These are phyloP conservation scores for Ptiloglossa arizonensis DNA, from an alignment of 1,140 invertebrate species.

Conservation along the genomic window DNA sequence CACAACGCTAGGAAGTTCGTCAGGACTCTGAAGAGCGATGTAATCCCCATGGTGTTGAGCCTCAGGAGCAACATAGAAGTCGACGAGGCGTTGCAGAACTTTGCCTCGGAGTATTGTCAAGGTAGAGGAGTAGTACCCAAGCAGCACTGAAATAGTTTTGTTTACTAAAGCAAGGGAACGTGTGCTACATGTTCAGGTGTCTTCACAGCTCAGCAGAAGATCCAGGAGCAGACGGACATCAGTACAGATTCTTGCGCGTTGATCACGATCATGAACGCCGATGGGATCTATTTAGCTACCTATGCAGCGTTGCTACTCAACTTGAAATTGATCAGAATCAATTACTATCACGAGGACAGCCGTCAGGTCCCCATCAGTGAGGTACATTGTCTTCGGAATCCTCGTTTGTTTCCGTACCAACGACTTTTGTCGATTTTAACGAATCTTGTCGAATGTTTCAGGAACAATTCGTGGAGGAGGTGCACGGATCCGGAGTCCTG, in stretches of 20 bases:
- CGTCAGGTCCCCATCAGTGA: conserved; percentile 83
- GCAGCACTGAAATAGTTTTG: background rate
- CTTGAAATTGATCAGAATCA: conserved; percentile 88
- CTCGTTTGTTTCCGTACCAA: too few species aligned
- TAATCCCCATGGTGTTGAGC: conserved; percentile 88
- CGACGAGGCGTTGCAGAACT: conserved; percentile 94
- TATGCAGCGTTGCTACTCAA: conserved; percentile 92
- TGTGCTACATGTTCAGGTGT: conserved; percentile 69
- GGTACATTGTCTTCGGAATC: conserved; percentile 78
- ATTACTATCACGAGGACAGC: conserved; percentile 88
- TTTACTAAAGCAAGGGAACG: background rate
- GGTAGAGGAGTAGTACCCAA: conserved; percentile 78
- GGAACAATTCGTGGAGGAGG: conserved; percentile 94
- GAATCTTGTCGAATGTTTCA: conserved; percentile 72
- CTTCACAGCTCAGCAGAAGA: conserved; percentile 77
- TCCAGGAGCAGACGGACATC: conserved; percentile 71
- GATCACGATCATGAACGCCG: conserved; percentile 94
- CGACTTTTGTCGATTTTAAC: background rate
- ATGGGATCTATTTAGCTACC: conserved; percentile 95
- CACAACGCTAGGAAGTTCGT: conserved; percentile 91
- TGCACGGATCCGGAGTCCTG: conserved; percentile 94
- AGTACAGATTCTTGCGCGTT: conserved; percentile 72
- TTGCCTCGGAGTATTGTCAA: conserved; percentile 95
- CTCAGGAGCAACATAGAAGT: conserved; percentile 91
- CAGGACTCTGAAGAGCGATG: conserved; percentile 85